phyloP scores from a whole-genome alignment of 2,113 vertebrate genomes.

The Anoura caudifer region DNA sequence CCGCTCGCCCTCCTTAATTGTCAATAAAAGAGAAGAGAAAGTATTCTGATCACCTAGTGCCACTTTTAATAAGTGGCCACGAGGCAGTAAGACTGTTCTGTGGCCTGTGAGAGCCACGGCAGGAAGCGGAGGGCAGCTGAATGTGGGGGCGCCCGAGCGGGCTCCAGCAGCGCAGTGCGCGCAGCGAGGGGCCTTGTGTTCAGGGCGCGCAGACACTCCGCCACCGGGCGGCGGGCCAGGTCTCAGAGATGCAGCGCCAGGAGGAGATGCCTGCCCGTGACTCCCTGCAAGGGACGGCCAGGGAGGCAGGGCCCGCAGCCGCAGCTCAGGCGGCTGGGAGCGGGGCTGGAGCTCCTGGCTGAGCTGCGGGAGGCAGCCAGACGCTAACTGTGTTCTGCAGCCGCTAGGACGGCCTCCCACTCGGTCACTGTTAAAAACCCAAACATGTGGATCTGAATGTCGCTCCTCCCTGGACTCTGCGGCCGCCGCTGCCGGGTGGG shows the following conservation, averaged over 20 bases:
- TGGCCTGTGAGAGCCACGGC: not conserved
- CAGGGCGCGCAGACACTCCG: not conserved
- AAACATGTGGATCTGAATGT: not conserved
- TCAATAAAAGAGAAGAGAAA: not conserved
- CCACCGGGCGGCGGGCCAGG: not conserved
- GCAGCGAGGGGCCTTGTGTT: not conserved
- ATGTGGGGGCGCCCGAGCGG: not conserved
- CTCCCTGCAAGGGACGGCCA: not conserved
- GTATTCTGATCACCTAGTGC: not conserved
- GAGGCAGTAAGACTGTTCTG: not conserved
- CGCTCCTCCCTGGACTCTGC: not conserved
- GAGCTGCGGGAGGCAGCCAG: not conserved
- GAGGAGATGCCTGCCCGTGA: rapidly evolving
- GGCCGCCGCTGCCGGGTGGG: not conserved
- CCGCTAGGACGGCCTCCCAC: not conserved
- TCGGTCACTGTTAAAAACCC: not conserved
- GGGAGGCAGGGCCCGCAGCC: not conserved
- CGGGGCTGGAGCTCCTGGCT: not conserved
- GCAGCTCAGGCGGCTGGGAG: rapidly evolving
- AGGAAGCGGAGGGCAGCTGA: not conserved
- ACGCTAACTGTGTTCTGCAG: rapidly evolving
- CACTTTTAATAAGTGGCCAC: not conserved
- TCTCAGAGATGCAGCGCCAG: not conserved
- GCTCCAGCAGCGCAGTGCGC: not conserved
- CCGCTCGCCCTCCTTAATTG: not conserved